Evolutionary conservation across 2,797 vertebrate species (phyloP).

Genomic region (Anas bernieri): DNA sequence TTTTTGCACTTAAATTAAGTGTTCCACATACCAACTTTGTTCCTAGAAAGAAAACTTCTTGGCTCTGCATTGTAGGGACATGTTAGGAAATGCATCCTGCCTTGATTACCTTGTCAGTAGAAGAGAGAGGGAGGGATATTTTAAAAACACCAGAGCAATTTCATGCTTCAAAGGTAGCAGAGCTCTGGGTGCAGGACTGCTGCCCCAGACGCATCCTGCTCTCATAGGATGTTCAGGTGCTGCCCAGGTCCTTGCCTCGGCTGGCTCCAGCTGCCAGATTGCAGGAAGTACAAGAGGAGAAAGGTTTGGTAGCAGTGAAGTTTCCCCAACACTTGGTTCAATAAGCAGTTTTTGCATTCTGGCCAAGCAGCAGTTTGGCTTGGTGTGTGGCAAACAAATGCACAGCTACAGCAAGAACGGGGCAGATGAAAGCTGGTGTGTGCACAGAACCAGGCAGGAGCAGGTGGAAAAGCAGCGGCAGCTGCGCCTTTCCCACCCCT

Average conservation of each 20-base stretch:
- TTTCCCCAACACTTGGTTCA: fast-evolving
- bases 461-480: not conserved
- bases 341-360: not conserved
- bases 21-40: not conserved
- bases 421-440: not conserved
- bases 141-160: not conserved
- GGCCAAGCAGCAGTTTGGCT: not conserved
- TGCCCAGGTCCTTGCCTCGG: not conserved
- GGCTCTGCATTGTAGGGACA: not conserved
- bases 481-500: not conserved
- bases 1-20: not conserved
- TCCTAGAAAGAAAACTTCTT: constrained; percentile 12
- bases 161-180: not conserved
- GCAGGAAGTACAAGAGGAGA: not conserved
- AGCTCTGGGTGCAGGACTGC: not conserved
- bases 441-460: fast-evolving
- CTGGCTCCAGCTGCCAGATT: not conserved
- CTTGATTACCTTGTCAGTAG: not conserved
- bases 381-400: not conserved
- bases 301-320: not conserved
- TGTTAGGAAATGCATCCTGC: not conserved
- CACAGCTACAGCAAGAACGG: fast-evolving
- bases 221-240: not conserved
- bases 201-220: fast-evolving
- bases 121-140: not conserved